Percentiles rank a stretch among this genome's conserved stretches.
Conservation (phyloP, 30 jellyfish, hydroid and myxozoan genomes). For the Chrysaora quinquecirrha region DNA sequence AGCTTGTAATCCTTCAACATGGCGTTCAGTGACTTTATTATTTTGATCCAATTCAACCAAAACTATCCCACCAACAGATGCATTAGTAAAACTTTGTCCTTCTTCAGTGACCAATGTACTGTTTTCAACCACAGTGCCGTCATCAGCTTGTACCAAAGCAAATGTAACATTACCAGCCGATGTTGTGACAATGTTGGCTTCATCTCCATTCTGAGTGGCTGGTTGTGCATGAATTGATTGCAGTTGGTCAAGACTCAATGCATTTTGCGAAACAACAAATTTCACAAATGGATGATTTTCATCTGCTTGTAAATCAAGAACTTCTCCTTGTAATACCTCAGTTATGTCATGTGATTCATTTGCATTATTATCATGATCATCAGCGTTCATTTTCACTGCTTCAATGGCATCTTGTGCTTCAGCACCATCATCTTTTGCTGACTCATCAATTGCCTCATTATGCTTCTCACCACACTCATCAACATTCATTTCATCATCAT, state of each 20-base stretch:
- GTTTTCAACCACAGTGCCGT: constrained; percentile 31
- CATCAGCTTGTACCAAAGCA: constrained; percentile 66
- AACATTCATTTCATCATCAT: not conserved
- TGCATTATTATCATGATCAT: not conserved
- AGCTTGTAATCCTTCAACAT: constrained; percentile 70
- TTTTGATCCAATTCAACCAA: constrained; percentile 60
- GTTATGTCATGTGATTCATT: not conserved
- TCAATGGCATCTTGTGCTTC: not conserved
- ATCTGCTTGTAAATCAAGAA: constrained; percentile 61
- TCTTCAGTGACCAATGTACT: constrained; percentile 42
- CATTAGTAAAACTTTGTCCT: constrained; percentile 16
- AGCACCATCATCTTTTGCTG: not conserved
- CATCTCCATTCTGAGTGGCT: not conserved
- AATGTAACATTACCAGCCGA: constrained; percentile 28
- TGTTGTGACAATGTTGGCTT: not conserved
- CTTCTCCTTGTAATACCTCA: constrained; percentile 41
- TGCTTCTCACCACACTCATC: not conserved
- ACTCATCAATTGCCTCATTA: not conserved
- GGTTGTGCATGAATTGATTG: constrained; percentile 47
- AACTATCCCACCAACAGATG: constrained; percentile 65
- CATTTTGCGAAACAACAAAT: constrained; percentile 64
- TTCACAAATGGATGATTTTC: constrained; percentile 71
- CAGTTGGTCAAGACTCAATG: constrained; percentile 47
- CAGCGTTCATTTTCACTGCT: not conserved
- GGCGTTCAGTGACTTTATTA: constrained; percentile 61